Percentiles rank a stretch among this genome's conserved stretches.
These are phyloP conservation scores for Oscheius sp. DNA, from an alignment of 2,888 invertebrate genomes.

Conservation along the genomic window DNA sequence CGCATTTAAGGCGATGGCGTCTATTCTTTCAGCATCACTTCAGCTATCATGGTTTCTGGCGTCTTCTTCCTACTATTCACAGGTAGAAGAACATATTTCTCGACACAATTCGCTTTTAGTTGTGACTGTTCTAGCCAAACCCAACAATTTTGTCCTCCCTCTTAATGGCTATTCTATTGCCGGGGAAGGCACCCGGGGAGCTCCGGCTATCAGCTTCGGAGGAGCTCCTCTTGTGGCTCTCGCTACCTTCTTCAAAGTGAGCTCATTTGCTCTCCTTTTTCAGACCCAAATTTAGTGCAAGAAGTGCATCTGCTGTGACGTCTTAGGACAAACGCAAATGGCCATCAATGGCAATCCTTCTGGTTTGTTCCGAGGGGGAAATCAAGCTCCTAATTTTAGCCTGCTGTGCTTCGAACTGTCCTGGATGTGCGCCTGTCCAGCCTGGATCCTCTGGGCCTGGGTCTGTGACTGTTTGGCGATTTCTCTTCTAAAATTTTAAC, in stretches of 20 bases:
- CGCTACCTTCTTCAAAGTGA: not conserved
- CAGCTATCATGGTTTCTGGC: not conserved
- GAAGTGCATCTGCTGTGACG: not conserved
- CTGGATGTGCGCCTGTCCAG: no score
- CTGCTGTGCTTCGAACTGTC: no score
- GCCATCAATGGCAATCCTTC: no score
- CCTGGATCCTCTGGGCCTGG: no score
- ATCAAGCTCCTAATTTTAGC: no score
- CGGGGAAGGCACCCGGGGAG: not conserved
- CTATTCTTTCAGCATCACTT: constrained; percentile 12
- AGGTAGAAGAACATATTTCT: not conserved
- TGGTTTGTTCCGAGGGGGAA: no score
- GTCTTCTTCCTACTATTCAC: not conserved
- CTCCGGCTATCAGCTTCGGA: not conserved
- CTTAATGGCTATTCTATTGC: not conserved
- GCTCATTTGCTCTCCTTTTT: not conserved
- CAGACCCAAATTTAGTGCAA: not conserved
- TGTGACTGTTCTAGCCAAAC: not conserved
- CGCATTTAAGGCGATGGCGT: constrained; percentile 2
- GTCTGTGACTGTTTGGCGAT: no score
- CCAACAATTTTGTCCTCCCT: not conserved
- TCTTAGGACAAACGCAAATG: no score
- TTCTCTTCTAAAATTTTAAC: no score
- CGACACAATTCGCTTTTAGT: not conserved
- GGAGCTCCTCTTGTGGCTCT: not conserved